These are phyloP conservation scores for Sternarchorhynchus goeldii DNA, from an alignment of 2,797 vertebrate genomes.

Conservation along the genomic window DNA sequence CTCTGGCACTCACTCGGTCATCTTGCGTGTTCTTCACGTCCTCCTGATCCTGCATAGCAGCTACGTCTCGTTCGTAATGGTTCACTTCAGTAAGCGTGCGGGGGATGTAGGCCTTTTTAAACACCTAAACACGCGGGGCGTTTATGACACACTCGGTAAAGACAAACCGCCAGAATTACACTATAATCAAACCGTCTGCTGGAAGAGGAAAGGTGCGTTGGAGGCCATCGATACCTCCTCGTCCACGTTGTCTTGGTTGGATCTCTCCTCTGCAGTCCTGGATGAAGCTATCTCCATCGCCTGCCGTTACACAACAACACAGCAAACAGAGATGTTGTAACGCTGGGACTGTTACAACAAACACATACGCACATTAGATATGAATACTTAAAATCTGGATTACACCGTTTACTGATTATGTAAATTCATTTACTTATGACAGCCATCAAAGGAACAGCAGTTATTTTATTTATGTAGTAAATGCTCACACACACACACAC, in stretches of 20 bases:
- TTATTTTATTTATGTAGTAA: no score
- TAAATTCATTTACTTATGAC: background rate
- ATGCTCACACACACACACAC: background rate
- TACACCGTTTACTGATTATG: background rate
- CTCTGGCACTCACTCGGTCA: slow-evolving; percentile 75
- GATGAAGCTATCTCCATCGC: slow-evolving; percentile 86
- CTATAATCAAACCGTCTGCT: background rate
- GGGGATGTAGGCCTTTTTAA: slow-evolving; percentile 86
- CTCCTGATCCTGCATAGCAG: slow-evolving; percentile 80
- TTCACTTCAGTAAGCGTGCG: slow-evolving; percentile 85
- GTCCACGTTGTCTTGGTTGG: slow-evolving; percentile 89
- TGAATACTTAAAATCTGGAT: background rate
- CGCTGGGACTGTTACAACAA: background rate
- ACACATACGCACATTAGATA: background rate
- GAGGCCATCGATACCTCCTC: slow-evolving; percentile 76
- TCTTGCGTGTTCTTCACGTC: slow-evolving; percentile 74
- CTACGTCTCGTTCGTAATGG: slow-evolving; percentile 84
- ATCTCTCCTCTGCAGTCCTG: slow-evolving; percentile 86
- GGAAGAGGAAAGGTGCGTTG: background rate
- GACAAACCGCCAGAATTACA: no score
- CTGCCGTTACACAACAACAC: slow-evolving; percentile 67
- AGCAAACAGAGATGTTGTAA: background rate
- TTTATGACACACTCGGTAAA: background rate
- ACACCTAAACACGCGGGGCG: slow-evolving; percentile 77
- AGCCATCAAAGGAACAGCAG: background rate